Evolutionary conservation across 2,797 vertebrate species (phyloP).

Genomic region (Yasuhikotakia modesta): DNA sequence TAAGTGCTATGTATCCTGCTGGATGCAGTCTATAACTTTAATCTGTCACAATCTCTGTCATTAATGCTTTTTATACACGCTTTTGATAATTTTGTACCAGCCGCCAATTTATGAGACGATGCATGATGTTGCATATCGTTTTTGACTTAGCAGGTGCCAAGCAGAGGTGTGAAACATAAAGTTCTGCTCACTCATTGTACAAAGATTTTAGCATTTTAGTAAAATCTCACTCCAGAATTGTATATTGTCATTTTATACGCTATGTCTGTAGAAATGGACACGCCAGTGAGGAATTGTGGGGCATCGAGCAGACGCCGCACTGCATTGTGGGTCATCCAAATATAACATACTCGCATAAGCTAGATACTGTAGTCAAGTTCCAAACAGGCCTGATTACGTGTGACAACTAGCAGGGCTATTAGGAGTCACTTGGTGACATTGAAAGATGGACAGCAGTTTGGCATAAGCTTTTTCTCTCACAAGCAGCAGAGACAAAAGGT

Average conservation of each 20-base stretch:
- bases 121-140: not conserved
- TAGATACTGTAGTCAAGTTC: conserved; percentile 38
- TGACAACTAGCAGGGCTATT: conserved; percentile 34
- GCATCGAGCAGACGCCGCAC: conserved; percentile 42
- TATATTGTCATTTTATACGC: too few relatives aligned
- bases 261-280: too few relatives aligned
- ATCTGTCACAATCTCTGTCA: conserved; percentile 3
- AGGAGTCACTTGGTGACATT: conserved; percentile 48
- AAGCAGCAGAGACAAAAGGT: conserved; percentile 53
- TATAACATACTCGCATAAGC: conserved; percentile 47
- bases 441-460: conserved; percentile 50
- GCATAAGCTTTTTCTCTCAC: conserved; percentile 49
- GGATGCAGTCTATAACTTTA: conserved; percentile 13
- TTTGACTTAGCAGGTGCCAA: conserved; percentile 1
- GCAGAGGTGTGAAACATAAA: conserved; percentile 5
- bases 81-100: not conserved
- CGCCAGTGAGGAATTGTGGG: conserved; percentile 42
- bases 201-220: too few relatives aligned
- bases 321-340: conserved; percentile 47
- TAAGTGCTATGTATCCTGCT: conserved; percentile 34
- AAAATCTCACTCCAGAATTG: too few relatives aligned
- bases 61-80: conserved; percentile 5
- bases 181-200: not conserved
- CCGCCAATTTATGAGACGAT: not conserved
- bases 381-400: conserved; percentile 30